These are phyloP conservation scores for Sinodicranocentrus sp. DNA, from an alignment of 2,888 invertebrate species.

Conservation along the genomic window DNA sequence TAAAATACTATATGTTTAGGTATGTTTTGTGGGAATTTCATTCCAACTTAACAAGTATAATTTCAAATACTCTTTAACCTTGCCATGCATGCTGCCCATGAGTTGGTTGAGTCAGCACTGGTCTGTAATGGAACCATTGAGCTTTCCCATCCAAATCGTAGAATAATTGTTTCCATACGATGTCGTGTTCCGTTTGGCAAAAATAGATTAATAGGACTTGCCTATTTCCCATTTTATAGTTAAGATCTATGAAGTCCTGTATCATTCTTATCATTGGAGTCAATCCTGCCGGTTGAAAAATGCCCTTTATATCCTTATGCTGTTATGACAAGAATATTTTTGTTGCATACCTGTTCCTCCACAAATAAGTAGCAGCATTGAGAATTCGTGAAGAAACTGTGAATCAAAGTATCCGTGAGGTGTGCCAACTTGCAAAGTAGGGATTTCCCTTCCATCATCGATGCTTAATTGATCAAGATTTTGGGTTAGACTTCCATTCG, in stretches of 20 bases:
- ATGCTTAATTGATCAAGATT: constrained; percentile 18
- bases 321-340: not conserved
- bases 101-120: constrained; percentile 26
- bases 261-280: constrained; percentile 56
- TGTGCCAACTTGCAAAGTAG: constrained; percentile 37
- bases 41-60: too few species aligned
- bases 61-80: too few species aligned
- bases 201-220: constrained; percentile 32
- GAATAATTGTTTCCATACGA: constrained; percentile 39
- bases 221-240: constrained; percentile 19
- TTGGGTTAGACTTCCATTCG: constrained; percentile 20
- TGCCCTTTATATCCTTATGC: not conserved
- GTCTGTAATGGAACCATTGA: constrained; percentile 46
- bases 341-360: constrained; percentile 43
- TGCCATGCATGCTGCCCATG: constrained; percentile 4
- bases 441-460: constrained; percentile 47
- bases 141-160: not conserved
- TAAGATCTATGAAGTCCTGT: constrained; percentile 1
- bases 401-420: constrained; percentile 42
- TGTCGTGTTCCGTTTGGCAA: constrained; percentile 26
- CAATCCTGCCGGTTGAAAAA: constrained; percentile 18
- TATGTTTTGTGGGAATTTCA: too few species aligned
- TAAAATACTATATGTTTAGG: too few species aligned
- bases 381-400: constrained; percentile 32
- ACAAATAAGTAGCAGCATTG: constrained; percentile 25